Evolutionary conservation across 2,113 vertebrate genomes (phyloP).

Genomic region (Atractosteus spatula): DNA sequence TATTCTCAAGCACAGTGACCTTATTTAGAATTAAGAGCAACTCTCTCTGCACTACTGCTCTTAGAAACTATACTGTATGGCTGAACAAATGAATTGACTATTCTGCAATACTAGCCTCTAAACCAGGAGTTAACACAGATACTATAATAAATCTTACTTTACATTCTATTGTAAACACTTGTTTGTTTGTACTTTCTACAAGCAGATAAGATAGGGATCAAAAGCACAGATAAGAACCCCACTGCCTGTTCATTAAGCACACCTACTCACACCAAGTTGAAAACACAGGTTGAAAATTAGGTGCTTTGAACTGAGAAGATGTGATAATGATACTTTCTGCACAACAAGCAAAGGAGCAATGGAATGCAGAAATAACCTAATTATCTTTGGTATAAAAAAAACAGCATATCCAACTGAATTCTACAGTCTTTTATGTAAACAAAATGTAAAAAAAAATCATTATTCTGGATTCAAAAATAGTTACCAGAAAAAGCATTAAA

Average conservation of each 20-base stretch:
- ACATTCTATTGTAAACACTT: slow-evolving; percentile 46
- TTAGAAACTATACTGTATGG: too few species aligned
- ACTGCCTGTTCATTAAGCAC: slow-evolving; percentile 32
- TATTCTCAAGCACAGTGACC: not conserved
- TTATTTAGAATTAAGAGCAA: too few species aligned
- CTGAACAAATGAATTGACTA: too few species aligned
- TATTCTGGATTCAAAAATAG: slow-evolving; percentile 49
- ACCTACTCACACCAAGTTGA: slow-evolving; percentile 22
- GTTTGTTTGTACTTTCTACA: slow-evolving; percentile 54
- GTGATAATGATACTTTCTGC: slow-evolving; percentile 61
- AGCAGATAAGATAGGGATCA: slow-evolving; percentile 57
- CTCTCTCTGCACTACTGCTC: too few species aligned
- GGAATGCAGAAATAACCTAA: slow-evolving; percentile 52
- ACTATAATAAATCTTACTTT: not conserved
- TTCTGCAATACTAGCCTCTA: too few species aligned
- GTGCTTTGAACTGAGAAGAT: slow-evolving; percentile 52
- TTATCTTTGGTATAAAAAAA: slow-evolving; percentile 41
- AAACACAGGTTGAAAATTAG: slow-evolving; percentile 46
- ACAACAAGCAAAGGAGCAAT: slow-evolving; percentile 21
- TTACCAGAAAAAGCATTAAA: slow-evolving; percentile 48
- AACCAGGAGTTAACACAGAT: not conserved
- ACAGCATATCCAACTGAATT: not conserved
- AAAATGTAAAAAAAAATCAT: slow-evolving; percentile 41
- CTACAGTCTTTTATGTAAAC: not conserved
- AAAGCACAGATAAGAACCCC: slow-evolving; percentile 48